Conservation (phyloP, 2,888 invertebrate species). For the Parascotia fuliginaria region DNA sequence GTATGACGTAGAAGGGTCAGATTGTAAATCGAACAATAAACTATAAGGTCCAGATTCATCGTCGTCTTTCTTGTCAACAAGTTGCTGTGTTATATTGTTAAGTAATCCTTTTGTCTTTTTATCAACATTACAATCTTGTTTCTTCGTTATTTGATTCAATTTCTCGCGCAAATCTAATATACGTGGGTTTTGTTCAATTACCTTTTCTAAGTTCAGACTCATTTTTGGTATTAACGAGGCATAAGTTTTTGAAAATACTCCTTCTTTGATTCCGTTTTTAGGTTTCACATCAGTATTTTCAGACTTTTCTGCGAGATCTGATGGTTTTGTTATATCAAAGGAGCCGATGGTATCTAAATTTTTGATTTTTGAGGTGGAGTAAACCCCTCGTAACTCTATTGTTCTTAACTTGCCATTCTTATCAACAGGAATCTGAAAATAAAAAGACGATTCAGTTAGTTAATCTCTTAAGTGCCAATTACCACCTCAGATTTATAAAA, state of each 20-base stretch:
- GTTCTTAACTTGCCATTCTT: conserved; percentile 77
- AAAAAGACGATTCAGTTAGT: conserved; percentile 28
- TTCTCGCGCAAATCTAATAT: conserved; percentile 79
- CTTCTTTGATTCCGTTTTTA: conserved; percentile 65
- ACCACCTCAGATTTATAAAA: background rate
- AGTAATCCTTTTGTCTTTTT: conserved; percentile 75
- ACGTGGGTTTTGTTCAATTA: conserved; percentile 75
- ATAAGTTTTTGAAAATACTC: conserved; percentile 67
- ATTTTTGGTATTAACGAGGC: conserved; percentile 78
- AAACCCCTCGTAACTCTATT: conserved; percentile 69
- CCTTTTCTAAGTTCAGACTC: conserved; percentile 75
- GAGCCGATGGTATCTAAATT: conserved; percentile 55
- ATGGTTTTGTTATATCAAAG: conserved; percentile 53
- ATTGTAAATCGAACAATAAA: conserved; percentile 83
- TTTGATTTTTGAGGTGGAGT: conserved; percentile 66
- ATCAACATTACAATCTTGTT: conserved; percentile 74
- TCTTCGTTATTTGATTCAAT: conserved; percentile 77
- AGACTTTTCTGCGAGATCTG: conserved; percentile 52
- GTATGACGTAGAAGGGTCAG: conserved; percentile 68
- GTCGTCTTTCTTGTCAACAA: conserved; percentile 75
- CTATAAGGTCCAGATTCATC: conserved; percentile 87
- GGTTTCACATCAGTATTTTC: conserved; percentile 54
- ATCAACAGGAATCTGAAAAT: conserved; percentile 79
- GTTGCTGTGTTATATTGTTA: conserved; percentile 74
- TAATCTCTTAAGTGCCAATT: conserved; percentile 1